phyloP scores from a whole-genome alignment of 2,888 invertebrate species.

The Aleiodes testaceus region DNA sequence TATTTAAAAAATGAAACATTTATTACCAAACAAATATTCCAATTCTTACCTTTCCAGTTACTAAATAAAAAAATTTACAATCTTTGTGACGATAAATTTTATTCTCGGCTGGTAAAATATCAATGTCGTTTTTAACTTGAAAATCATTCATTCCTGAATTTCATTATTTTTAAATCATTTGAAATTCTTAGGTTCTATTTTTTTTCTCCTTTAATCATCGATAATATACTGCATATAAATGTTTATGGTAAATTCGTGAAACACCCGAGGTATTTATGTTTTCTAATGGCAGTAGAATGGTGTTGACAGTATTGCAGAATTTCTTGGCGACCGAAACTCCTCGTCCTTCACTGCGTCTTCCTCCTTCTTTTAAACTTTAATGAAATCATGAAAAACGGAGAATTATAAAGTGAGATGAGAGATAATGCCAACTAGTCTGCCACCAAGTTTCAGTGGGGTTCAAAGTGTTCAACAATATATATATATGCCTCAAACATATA shows the following conservation, averaged over 20 bases:
- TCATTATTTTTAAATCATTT: neutral
- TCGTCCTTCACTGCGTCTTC: no score
- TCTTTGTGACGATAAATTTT: constrained; percentile 27
- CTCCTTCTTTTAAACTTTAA: neutral
- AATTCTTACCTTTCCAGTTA: constrained; percentile 28
- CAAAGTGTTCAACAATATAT: constrained; percentile 33
- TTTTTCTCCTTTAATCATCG: constrained; percentile 4
- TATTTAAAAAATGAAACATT: constrained; percentile 7
- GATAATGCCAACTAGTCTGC: constrained; percentile 42
- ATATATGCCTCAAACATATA: constrained; percentile 29
- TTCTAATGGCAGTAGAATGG: neutral
- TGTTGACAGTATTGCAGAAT: no score
- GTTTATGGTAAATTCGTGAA: neutral
- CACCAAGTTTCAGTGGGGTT: constrained; percentile 38
- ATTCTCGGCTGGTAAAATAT: neutral
- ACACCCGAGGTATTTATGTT: neutral
- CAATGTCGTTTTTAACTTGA: constrained; percentile 12
- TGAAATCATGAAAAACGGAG: constrained; percentile 23
- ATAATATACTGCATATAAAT: constrained; percentile 6
- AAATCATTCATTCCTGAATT: constrained; percentile 30
- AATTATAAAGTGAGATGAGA: constrained; percentile 35
- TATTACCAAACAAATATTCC: constrained; percentile 38
- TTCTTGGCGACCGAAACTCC: no score
- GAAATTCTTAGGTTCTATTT: neutral
- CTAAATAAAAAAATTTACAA: constrained; percentile 25